Evolutionary conservation across 2,113 vertebrate genomes (phyloP).

Genomic region (Osmerus mordax): DNA sequence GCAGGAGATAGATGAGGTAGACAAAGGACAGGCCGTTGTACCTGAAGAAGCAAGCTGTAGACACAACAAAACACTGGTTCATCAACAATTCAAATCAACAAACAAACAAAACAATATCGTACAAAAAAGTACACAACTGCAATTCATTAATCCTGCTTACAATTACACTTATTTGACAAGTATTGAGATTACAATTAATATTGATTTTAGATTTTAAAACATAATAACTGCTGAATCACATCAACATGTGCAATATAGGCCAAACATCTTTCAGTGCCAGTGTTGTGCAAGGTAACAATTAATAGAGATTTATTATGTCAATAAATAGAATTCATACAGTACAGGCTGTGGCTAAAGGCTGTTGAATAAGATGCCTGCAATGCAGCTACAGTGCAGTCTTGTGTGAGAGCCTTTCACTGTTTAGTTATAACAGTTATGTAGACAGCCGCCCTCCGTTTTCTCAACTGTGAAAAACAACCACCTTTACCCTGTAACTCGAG

Average conservation of each 20-base stretch:
- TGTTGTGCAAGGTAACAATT: conserved; percentile 10
- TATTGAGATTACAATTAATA: conserved; percentile 14
- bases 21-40: conserved; percentile 96
- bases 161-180: not conserved
- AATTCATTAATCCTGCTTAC: no score
- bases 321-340: no score
- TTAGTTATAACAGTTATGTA: no score
- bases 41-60: conserved; percentile 91
- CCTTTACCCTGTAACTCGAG: not conserved
- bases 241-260: not conserved
- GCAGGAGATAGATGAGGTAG: conserved; percentile 99
- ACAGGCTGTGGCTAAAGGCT: no score
- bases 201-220: conserved; percentile 27
- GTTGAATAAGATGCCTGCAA: no score
- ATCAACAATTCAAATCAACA: not conserved
- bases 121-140: no score
- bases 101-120: no score
- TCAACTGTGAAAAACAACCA: not conserved
- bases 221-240: conserved; percentile 19
- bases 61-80: conserved; percentile 25
- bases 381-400: no score
- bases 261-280: conserved; percentile 1
- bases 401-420: no score
- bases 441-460: not conserved
- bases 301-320: conserved; percentile 7